phyloP scores from a whole-genome alignment of 2,113 vertebrate species.

The human (Homo sapiens) region DNA sequence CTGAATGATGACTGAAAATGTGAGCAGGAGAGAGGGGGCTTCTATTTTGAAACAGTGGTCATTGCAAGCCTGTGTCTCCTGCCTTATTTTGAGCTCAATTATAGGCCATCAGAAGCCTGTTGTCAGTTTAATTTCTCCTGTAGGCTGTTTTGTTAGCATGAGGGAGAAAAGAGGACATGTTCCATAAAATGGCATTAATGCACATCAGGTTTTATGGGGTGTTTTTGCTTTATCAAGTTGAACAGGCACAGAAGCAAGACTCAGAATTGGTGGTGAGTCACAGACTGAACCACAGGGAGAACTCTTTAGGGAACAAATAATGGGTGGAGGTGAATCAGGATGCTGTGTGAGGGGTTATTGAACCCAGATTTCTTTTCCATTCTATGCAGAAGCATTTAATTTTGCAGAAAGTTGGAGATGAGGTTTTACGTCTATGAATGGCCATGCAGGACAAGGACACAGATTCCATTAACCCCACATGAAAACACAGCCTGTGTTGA shows the following conservation, averaged over 20 bases:
- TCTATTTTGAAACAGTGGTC: constrained; percentile 35
- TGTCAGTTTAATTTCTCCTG: constrained; percentile 57
- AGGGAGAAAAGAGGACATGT: not conserved
- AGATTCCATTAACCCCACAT: not conserved
- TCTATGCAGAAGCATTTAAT: constrained; percentile 57
- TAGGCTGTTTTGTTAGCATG: constrained; percentile 8
- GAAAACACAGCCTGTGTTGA: not conserved
- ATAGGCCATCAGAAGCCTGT: constrained; percentile 22
- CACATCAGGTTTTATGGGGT: not conserved
- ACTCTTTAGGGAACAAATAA: constrained; percentile 46
- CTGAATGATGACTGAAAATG: not conserved
- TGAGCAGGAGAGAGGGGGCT: not conserved
- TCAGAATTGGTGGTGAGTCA: not conserved
- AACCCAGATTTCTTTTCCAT: constrained; percentile 57
- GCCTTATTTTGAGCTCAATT: constrained; percentile 53
- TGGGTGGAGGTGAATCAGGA: not conserved
- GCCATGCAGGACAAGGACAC: not conserved
- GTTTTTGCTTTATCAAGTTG: constrained; percentile 52
- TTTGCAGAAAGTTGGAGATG: constrained; percentile 22
- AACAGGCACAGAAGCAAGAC: constrained; percentile 42
- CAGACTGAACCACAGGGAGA: constrained; percentile 30
- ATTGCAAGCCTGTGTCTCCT: not conserved
- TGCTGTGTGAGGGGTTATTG: not conserved
- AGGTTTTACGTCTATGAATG: constrained; percentile 16
- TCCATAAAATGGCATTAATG: constrained; percentile 30